A percentile compares a stretch with the other conserved stretches of the same genome.
These are phyloP conservation scores for Grammomys dolichurus DNA, from an alignment of 2,113 vertebrate species.

Conservation along the genomic window DNA sequence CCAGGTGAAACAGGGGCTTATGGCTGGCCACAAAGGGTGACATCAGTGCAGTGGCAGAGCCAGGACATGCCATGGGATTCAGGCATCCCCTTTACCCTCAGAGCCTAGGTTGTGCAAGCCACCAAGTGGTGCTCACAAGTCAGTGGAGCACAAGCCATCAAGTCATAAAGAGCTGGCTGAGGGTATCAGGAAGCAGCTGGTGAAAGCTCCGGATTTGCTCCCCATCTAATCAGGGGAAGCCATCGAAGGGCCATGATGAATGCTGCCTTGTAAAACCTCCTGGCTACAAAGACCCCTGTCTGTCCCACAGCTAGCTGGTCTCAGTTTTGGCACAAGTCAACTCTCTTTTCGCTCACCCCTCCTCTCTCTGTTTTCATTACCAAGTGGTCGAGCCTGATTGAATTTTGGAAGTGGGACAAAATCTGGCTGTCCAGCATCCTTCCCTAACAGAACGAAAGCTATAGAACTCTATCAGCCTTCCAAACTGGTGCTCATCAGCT, in stretches of 20 bases:
- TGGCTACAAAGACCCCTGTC: slow-evolving; percentile 18
- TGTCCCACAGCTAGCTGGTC: not conserved
- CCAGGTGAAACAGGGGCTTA: not conserved
- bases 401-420: slow-evolving; percentile 18
- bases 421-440: not conserved
- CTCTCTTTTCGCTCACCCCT: not conserved
- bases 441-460: not conserved
- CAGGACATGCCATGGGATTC: not conserved
- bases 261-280: slow-evolving; percentile 23
- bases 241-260: not conserved
- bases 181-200: slow-evolving; percentile 8
- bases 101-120: not conserved
- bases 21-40: not conserved
- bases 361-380: not conserved
- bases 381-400: not conserved
- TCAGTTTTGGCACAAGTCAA: not conserved
- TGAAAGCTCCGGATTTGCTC: not conserved
- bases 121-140: slow-evolving; percentile 18
- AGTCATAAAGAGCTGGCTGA: slow-evolving; percentile 4
- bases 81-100: not conserved
- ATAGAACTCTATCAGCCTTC: not conserved
- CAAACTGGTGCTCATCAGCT: not conserved
- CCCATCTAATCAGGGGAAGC: not conserved
- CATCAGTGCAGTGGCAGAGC: slow-evolving; percentile 36
- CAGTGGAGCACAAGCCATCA: slow-evolving; percentile 29